Evolutionary conservation across 2,888 invertebrate species (phyloP), one percentile per base, ranked within the genome.

Genomic region (Aporophyla lueneburgensis): DNA sequence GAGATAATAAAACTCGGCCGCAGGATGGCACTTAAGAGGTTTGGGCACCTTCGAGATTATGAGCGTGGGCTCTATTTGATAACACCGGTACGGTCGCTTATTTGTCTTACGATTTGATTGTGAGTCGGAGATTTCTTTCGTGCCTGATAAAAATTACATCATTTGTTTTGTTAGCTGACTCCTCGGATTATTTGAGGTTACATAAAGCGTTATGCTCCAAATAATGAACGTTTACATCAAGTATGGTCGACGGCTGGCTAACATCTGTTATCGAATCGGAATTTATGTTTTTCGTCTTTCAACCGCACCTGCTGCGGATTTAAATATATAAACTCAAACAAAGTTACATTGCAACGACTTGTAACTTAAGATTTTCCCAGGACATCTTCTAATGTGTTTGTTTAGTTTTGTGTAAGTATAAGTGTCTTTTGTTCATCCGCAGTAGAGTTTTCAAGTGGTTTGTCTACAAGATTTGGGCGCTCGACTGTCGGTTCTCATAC

Each of bases 211-310:
- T 91, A 91, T 90, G 93, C 89, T 93, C 91, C 87, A 92, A 93
- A 94, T 94, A 92, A 91, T 92, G 88, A 91, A 88, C 88, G 91
- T 93, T 92, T 93, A 92, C 92, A 85, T 93, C 93, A 91, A 92
- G 92, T 91, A 90, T 89, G 90, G 92, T 90, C 89, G 92, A 90
- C 92, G 93, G 93, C 93, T 94, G 95, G 94, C 91, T 89, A 94
- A 91, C 96, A 94, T 95, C 95, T 95, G 95, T 95, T 95, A 95
- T 95, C 96, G 95, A 94, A 93, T 92, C 91, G 86, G 87, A 92
- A 94, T 96, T 94, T 94, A 95, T 94, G 95, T 94, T 94, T 93
- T 94, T 94, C 95, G 91, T 94, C 94, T 95, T 93, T 94, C 93
- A 93, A 89, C 84, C 93, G 92, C 96, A 96, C 95, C 95, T 95